Base-by-base conservation (phyloP, 2,797 vertebrate genomes). In the Schizopygopsis pylzovi region DNA sequence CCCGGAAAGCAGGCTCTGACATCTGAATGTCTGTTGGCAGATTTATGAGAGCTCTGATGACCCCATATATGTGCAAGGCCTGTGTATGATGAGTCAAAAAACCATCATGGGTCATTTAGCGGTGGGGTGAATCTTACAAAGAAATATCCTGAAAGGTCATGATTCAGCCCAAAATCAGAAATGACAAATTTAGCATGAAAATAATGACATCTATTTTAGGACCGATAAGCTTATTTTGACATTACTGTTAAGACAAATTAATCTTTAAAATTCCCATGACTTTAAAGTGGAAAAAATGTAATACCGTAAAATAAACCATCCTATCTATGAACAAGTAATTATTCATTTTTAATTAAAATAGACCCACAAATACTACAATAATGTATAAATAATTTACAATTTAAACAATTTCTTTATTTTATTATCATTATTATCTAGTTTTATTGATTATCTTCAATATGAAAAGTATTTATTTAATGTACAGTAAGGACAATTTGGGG, bases 1-100 rank as follows among this genome's bases (percentile, higher is more conserved):
- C 79, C 88, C 43, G 87, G 84, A 88, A 87, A 86, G 43, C 18
- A n/a, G 37, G 20, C 43, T 82, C 72, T 88, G 87, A 88, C 87
- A 83, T 56, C 83, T 88, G 61, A 86, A 79, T 79, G 82, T 86
- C 68, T 85, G 67, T 16, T 67, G 68, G 39, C 43, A 84, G 78
- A 79, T 72, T 73, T 71, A 86, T 83, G 52, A 43, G 79, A 63
- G 45, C 63, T 85, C 68, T 56, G 70, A 54, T 82, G 79, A 84
- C 76, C 81, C 77, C 13, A 63, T 63, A 63, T 45, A 61, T 63
- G 39, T 43, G 22, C n/a, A 63, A 63, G 77, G 39, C 61, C 20
- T 79, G 52, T 79, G 37, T 25, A 11, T 41, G 47, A 76, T 12
- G n/a, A 79, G 77, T 20, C 15, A 79, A 45, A 41, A 45, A 22